A percentile compares a stretch with the other conserved stretches of the same genome.
phyloP scores from a whole-genome alignment of 2,113 vertebrate genomes.

The Ceyx cyanopectus region DNA sequence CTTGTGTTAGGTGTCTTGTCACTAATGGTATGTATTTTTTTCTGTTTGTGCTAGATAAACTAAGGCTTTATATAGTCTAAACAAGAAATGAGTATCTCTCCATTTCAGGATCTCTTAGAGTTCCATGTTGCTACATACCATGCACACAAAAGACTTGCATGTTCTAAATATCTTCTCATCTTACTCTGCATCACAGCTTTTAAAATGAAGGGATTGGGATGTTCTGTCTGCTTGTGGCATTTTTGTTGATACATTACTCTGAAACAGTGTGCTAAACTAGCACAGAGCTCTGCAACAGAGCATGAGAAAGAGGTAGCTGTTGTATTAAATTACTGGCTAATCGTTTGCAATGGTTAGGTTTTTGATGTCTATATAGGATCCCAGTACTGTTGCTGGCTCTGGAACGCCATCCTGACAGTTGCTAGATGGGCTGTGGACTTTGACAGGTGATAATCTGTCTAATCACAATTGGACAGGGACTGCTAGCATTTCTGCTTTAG shows the following conservation, averaged over 20 bases:
- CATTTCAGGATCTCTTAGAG: constrained; percentile 34
- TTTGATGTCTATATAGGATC: neutral
- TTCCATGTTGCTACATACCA: neutral
- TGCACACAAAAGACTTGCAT: neutral
- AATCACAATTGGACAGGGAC: neutral
- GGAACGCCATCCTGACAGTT: accelerated
- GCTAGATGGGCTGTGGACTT: neutral
- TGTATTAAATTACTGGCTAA: neutral
- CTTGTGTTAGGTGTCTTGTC: constrained; percentile 8
- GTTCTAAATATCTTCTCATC: neutral
- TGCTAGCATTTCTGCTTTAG: neutral
- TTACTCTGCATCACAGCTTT: neutral
- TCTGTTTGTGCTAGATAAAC: neutral
- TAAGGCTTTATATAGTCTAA: neutral
- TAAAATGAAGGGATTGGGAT: neutral
- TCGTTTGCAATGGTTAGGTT: neutral
- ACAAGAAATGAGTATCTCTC: constrained; percentile 55
- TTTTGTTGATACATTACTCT: neutral
- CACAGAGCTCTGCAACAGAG: neutral
- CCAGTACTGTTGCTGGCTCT: neutral
- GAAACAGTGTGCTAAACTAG: neutral
- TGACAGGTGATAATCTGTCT: neutral
- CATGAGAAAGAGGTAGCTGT: neutral
- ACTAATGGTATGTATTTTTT: neutral
- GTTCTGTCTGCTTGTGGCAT: neutral